Evolutionary conservation across 2,888 invertebrate species (phyloP).

Genomic region (Alloscopus bannaensis): DNA sequence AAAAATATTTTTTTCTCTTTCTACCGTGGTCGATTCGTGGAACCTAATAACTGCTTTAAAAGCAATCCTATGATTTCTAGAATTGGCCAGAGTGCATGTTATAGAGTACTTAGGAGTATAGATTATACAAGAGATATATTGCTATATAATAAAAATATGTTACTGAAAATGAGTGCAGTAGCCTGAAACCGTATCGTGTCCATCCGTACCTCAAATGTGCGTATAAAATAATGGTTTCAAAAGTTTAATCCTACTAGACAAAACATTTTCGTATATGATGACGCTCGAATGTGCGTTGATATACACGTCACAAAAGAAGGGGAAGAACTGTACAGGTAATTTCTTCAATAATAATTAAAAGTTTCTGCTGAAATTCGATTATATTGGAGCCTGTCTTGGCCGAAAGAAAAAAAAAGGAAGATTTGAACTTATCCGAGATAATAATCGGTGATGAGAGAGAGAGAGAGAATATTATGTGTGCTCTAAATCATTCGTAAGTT

Average conservation of each 20-base stretch:
- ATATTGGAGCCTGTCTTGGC: conserved; percentile 57
- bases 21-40: conserved; percentile 50
- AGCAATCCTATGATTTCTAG: conserved; percentile 63
- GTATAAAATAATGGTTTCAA: not conserved
- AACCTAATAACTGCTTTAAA: conserved; percentile 66
- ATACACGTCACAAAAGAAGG: conserved; percentile 17
- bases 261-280: too few species aligned
- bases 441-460: conserved; percentile 27
- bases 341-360: conserved; percentile 64
- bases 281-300: not conserved
- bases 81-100: conserved; percentile 60
- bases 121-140: too few species aligned
- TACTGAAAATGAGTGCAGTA: not conserved
- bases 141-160: conserved; percentile 1
- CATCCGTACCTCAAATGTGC: not conserved
- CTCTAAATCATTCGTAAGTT: conserved; percentile 58
- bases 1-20: conserved; percentile 33
- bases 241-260: too few species aligned
- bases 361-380: conserved; percentile 64
- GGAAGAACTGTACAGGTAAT: conserved; percentile 61
- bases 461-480: conserved; percentile 32
- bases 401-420: conserved; percentile 28
- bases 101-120: too few species aligned
- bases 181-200: not conserved
- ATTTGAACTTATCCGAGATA: conserved; percentile 44